Conservation (phyloP, 1,140 invertebrate genomes). For the Hylaeus anthracinus region DNA sequence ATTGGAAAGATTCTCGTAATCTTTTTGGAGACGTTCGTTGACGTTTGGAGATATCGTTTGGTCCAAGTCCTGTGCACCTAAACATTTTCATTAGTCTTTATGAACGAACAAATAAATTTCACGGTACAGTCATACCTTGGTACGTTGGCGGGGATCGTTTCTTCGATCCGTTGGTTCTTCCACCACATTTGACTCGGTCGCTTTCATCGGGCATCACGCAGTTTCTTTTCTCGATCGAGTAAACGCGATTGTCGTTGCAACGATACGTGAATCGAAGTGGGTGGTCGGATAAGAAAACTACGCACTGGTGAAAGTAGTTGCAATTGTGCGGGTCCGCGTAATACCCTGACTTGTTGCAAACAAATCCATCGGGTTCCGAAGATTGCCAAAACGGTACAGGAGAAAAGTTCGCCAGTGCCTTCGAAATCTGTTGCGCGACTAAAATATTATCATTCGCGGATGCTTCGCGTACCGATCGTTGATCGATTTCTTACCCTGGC, state of each 20-base stretch:
- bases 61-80: no score
- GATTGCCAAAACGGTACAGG: background rate
- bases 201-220: constrained; percentile 5
- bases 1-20: no score
- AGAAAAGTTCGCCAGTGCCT: background rate
- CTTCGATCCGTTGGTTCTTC: no score
- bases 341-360: background rate
- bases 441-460: background rate
- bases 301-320: constrained; percentile 15
- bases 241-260: constrained; percentile 4
- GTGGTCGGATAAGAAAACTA: no score
- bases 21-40: no score
- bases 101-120: no score
- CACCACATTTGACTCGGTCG: constrained; percentile 5
- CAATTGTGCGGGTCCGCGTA: constrained; percentile 18
- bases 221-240: background rate
- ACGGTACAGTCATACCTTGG: background rate
- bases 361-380: background rate
- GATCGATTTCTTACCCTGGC: background rate
- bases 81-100: no score
- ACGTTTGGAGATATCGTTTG: no score
- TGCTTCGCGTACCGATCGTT: no score
- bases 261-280: background rate
- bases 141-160: background rate
- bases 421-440: background rate